phyloP scores from a whole-genome alignment of 2,888 invertebrate species.

The Cerastoderma edule region DNA sequence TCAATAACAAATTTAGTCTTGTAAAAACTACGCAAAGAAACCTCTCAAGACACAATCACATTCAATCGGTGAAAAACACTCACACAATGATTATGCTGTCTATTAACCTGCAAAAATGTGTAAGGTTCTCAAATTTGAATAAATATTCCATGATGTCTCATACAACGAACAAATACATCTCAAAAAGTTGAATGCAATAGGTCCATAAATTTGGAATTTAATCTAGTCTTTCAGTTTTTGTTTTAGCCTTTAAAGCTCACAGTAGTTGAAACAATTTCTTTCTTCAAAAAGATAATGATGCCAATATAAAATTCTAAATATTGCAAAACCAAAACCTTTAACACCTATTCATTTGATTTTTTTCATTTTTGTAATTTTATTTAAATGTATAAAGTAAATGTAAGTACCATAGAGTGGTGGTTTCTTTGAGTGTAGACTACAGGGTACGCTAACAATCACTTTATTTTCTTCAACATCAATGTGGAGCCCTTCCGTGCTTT shows the following conservation, averaged over 20 bases:
- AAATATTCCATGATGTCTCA: no score
- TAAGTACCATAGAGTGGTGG: constrained; percentile 91
- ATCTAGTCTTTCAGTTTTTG: no score
- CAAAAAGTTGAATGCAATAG: no score
- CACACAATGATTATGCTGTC: background rate
- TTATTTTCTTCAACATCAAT: constrained; percentile 84
- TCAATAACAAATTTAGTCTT: background rate
- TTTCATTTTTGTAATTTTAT: background rate
- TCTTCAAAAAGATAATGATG: background rate
- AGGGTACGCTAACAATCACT: constrained; percentile 93
- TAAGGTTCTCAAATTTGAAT: no score
- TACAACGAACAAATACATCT: no score
- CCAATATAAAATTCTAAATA: background rate
- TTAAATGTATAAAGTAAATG: background rate
- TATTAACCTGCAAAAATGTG: background rate
- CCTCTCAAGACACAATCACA: background rate
- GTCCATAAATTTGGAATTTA: no score
- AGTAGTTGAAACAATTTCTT: no score
- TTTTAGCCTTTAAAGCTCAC: no score
- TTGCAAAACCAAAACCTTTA: background rate
- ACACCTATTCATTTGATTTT: background rate
- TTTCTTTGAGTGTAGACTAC: constrained; percentile 97
- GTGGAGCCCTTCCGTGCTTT: background rate
- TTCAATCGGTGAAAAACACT: background rate
- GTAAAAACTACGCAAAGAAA: background rate